These are phyloP conservation scores for Oryzias woworae DNA, from an alignment of 2,113 vertebrate species.

Conservation along the genomic window DNA sequence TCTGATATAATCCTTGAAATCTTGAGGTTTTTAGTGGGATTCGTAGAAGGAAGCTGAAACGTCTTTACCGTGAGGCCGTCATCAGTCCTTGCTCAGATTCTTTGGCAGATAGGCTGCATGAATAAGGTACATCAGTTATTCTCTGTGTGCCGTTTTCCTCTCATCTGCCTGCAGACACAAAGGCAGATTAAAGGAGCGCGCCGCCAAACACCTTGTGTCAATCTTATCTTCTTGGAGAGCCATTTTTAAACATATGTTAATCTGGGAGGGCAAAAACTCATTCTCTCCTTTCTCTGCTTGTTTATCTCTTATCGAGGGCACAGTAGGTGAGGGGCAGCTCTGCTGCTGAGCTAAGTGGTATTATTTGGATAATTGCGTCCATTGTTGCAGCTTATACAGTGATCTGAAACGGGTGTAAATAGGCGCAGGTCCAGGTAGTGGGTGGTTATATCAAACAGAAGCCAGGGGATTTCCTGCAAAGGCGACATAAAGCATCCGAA, in stretches of 20 bases:
- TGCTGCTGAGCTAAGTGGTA: slow-evolving; percentile 69
- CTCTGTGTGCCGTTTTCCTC: slow-evolving; percentile 70
- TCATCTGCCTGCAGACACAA: slow-evolving; percentile 65
- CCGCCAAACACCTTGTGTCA: slow-evolving; percentile 74
- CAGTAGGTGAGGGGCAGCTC: slow-evolving; percentile 75
- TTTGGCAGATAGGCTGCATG: slow-evolving; percentile 49
- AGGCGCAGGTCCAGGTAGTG: slow-evolving; percentile 65
- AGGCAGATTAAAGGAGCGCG: slow-evolving; percentile 65
- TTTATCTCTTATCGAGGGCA: slow-evolving; percentile 76
- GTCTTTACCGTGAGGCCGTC: slow-evolving; percentile 20
- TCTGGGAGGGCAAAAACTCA: slow-evolving; percentile 72
- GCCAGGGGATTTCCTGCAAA: slow-evolving; percentile 56
- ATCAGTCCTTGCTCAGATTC: slow-evolving; percentile 48
- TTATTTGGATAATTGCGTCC: slow-evolving; percentile 81
- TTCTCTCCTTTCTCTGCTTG: slow-evolving; percentile 65
- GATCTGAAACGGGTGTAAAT: slow-evolving; percentile 77
- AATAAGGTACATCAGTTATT: slow-evolving; percentile 66
- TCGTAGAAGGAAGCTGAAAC: slow-evolving; percentile 1
- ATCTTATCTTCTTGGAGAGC: slow-evolving; percentile 78
- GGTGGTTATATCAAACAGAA: slow-evolving; percentile 51
- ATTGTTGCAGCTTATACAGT: slow-evolving; percentile 76
- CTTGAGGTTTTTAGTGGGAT: too few relatives aligned
- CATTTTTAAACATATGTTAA: slow-evolving; percentile 84
- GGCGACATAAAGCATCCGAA: slow-evolving; percentile 61
- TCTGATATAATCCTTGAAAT: too few relatives aligned